Evolutionary conservation across 2,888 invertebrate species (phyloP), one percentile per base, ranked within the genome.

Genomic region (Geophilus truncorum): DNA sequence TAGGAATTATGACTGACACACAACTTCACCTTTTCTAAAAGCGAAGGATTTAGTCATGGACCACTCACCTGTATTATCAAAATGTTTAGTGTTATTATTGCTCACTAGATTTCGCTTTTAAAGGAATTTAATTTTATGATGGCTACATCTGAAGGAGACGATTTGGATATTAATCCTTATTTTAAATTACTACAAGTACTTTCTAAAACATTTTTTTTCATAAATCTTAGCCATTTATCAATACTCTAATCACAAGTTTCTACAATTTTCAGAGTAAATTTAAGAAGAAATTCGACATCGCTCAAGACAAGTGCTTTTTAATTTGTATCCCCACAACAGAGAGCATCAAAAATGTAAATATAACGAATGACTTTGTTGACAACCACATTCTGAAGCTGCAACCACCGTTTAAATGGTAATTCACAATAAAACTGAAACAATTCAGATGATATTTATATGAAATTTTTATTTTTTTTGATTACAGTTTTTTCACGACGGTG

Each of bases 281-380:
- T 23, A 78, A 78, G 25, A 78, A 78, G 45, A 36, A 78, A 45
- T 78, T 30, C 12, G 78, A 40, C 15, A 25, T 15, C 21, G 78
- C 78, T n/a, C 40, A 78, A 78, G 32, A 78, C 21, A 45, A 51
- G 15, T 36, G 78, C n/a, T 12, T 23, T 21, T n/a, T 30, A 18
- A 78, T 78, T 78, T 78, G 78, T 40, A 78, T 78, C 18, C 78
- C 78, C 15, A 18, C 4, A 18, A 23, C 45, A 5, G 21, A 21
- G 18, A 28, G 40, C 18, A 21, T 78, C 10, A 21, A 51, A 36
- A 10, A 45, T 78, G 78, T 18, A 36, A 23, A 36, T 23, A 36
- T 78, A 15, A 78, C 78, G 10, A 18, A 12, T 9, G 78, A 78
- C 9, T 36, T 78, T 51, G 78, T 78, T 6, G 78, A 78, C 4